A percentile compares a stretch with the other conserved stretches of the same genome.
phyloP scores from a whole-genome alignment of 2,797 vertebrate species.

The Argentina silus region DNA sequence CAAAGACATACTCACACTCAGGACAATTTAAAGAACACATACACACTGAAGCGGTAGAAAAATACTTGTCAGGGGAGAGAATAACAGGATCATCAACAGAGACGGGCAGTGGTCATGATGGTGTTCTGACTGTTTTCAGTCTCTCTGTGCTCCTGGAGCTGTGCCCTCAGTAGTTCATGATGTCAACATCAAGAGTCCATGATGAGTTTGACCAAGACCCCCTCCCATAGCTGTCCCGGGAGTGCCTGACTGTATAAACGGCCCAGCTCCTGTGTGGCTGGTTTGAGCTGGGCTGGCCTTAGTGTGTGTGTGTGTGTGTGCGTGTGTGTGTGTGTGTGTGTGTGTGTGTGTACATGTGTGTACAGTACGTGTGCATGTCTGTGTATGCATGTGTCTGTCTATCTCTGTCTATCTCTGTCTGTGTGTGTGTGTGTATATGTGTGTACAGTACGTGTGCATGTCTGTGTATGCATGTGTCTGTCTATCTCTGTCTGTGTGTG shows the following conservation, averaged over 20 bases:
- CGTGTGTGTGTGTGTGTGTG: background rate
- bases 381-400: background rate
- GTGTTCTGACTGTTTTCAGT: background rate
- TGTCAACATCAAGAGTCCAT: slow-evolving; percentile 6
- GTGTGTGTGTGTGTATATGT: background rate
- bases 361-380: background rate
- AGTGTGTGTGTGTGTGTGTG: slow-evolving; percentile 6
- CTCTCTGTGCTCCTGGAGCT: background rate
- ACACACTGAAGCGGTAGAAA: slow-evolving; percentile 12
- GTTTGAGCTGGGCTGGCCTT: slow-evolving; percentile 3
- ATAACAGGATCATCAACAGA: background rate
- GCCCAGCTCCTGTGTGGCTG: slow-evolving; percentile 1
- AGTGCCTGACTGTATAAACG: background rate
- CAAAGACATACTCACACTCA: slow-evolving; percentile 1
- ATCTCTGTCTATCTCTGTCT: background rate
- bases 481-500: background rate
- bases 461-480: slow-evolving; percentile 5
- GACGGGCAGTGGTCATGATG: background rate
- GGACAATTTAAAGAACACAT: background rate
- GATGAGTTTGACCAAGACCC: slow-evolving; percentile 4
- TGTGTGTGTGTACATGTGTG: background rate
- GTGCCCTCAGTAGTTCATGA: slow-evolving; percentile 4
- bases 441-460: slow-evolving; percentile 8
- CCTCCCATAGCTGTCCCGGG: slow-evolving; percentile 10
- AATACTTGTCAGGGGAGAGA: slow-evolving; percentile 6